A percentile compares a stretch with the other conserved stretches of the same genome.
phyloP scores from a whole-genome alignment of 2,888 invertebrate species.

The Limnephilus rhombicus region DNA sequence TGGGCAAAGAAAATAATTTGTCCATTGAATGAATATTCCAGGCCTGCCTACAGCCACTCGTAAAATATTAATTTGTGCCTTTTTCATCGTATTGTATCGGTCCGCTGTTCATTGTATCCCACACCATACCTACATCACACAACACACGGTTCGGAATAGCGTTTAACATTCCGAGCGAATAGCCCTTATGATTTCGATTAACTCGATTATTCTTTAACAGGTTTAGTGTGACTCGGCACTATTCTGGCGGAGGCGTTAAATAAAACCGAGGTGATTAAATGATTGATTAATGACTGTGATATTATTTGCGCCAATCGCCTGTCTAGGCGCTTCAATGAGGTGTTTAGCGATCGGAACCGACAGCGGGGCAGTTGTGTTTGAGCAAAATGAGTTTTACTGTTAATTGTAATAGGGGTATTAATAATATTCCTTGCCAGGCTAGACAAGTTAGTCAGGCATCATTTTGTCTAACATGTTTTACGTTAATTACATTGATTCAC shows the following conservation, averaged over 20 bases:
- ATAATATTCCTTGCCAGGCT: neutral
- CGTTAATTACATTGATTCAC: neutral
- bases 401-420: slow-evolving; percentile 3
- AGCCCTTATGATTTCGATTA: slow-evolving; percentile 77
- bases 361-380: slow-evolving; percentile 38
- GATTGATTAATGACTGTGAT: slow-evolving; percentile 77
- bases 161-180: slow-evolving; percentile 30
- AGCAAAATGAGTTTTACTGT: slow-evolving; percentile 35
- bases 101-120: neutral
- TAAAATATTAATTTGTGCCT: slow-evolving; percentile 20
- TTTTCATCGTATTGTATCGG: neutral
- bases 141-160: neutral
- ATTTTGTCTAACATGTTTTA: neutral
- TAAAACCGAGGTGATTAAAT: slow-evolving; percentile 71
- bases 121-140: neutral
- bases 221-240: slow-evolving; percentile 77
- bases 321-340: slow-evolving; percentile 20
- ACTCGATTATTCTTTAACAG: slow-evolving; percentile 79
- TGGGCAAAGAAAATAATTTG: neutral
- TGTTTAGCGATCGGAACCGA: slow-evolving; percentile 32
- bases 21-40: neutral
- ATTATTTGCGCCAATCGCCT: slow-evolving; percentile 53
- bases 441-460: neutral
- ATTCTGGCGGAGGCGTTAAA: slow-evolving; percentile 73
- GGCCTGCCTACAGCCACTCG: neutral